These are phyloP conservation scores for Lepus timidus DNA, from an alignment of 2,113 vertebrate species.

Conservation along the genomic window DNA sequence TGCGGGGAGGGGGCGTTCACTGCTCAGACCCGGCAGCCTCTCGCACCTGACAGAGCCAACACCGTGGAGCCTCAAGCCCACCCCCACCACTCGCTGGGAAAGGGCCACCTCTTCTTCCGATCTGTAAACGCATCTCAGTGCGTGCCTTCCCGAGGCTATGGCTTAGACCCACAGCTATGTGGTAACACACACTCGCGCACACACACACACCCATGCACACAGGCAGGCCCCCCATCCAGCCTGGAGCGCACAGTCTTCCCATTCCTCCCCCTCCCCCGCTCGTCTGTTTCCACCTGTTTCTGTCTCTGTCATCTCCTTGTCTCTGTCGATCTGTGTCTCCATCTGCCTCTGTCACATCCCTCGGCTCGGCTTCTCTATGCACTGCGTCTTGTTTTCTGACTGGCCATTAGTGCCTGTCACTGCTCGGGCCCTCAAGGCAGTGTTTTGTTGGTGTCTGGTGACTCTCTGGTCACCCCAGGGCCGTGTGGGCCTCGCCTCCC, in stretches of 20 bases:
- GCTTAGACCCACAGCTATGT: neutral
- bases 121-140: neutral
- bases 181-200: neutral
- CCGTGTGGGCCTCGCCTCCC: neutral
- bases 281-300: neutral
- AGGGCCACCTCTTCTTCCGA: neutral
- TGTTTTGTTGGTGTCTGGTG: neutral
- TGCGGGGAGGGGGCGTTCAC: neutral
- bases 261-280: neutral
- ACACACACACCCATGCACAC: too few species aligned
- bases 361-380: neutral
- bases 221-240: too few species aligned
- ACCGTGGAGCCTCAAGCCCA: neutral
- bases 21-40: neutral
- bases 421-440: neutral
- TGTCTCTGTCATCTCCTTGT: neutral
- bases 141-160: neutral
- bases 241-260: neutral
- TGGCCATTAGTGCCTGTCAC: neutral
- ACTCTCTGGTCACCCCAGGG: neutral
- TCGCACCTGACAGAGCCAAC: neutral
- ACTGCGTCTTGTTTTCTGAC: neutral
- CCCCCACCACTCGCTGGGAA: neutral
- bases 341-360: neutral
- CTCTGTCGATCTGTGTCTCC: constrained; percentile 21